phyloP scores from a whole-genome alignment of 1,140 invertebrate genomes.

The Papilio polytes region DNA sequence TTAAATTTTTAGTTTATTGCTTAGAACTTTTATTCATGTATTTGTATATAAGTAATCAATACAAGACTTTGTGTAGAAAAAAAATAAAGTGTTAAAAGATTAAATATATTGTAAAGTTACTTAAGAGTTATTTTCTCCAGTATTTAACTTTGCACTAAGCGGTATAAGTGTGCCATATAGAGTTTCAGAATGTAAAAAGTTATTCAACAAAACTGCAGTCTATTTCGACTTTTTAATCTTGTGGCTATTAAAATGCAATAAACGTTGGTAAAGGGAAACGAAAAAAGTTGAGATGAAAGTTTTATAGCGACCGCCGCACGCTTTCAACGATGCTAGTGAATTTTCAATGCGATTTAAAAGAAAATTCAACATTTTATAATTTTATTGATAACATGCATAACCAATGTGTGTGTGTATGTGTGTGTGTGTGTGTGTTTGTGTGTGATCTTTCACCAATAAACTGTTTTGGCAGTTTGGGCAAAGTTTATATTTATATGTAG shows the following conservation, averaged over 20 bases:
- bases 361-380: neutral
- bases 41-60: too few relatives aligned
- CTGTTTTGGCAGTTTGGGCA: too few relatives aligned
- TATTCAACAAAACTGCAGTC: neutral
- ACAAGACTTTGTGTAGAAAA: too few relatives aligned
- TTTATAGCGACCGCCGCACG: neutral
- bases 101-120: neutral
- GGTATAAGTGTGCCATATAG: neutral
- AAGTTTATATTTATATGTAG: too few relatives aligned
- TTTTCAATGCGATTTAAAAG: neutral
- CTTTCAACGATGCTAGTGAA: conserved; percentile 15
- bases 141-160: neutral
- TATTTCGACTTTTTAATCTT: conserved; percentile 20
- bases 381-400: too few relatives aligned
- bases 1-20: too few relatives aligned
- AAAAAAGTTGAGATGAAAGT: conserved; percentile 22
- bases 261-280: conserved; percentile 20
- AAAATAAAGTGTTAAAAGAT: neutral
- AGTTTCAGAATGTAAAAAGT: neutral
- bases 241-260: conserved; percentile 16
- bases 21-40: too few relatives aligned
- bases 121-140: neutral
- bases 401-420: too few relatives aligned
- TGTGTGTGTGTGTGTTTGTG: too few relatives aligned
- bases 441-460: too few relatives aligned